These are phyloP conservation scores for Chelonia mydas DNA, from an alignment of 2,797 vertebrate genomes.

Conservation along the genomic window DNA sequence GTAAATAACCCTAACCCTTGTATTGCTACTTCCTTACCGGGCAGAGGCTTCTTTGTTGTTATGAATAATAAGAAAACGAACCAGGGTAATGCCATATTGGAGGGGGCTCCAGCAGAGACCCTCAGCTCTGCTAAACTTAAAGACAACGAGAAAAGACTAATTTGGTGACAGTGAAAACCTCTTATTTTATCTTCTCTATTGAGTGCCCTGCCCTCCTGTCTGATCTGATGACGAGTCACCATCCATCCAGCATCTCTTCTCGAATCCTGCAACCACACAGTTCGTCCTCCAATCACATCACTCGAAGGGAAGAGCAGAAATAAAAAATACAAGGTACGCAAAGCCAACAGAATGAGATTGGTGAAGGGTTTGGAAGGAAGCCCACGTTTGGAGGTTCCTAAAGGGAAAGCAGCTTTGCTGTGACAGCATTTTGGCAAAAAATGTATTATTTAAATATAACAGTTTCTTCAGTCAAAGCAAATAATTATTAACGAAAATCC, in stretches of 20 bases:
- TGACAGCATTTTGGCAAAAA: conserved; percentile 21
- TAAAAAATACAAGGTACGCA: neutral
- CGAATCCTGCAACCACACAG: neutral
- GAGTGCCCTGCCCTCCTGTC: neutral
- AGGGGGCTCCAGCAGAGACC: rapidly evolving
- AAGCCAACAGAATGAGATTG: rapidly evolving
- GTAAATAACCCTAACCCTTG: neutral
- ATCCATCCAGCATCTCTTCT: neutral
- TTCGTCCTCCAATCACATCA: neutral
- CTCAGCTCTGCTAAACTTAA: rapidly evolving
- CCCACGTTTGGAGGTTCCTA: conserved; percentile 38
- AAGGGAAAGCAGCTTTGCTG: conserved; percentile 52
- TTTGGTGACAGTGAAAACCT: neutral
- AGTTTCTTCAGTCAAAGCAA: conserved; percentile 37
- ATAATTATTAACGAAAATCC: conserved; percentile 49
- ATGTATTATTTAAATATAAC: conserved; percentile 34
- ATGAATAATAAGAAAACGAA: neutral
- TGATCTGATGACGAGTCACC: neutral
- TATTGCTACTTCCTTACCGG: neutral
- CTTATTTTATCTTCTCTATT: rapidly evolving
- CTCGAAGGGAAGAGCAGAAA: neutral
- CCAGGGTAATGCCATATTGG: rapidly evolving
- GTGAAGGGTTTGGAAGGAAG: conserved; percentile 29
- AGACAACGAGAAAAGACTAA: rapidly evolving
- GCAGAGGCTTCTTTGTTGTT: neutral